phyloP scores from a whole-genome alignment of 2,888 invertebrate genomes.

The Helleia helle region DNA sequence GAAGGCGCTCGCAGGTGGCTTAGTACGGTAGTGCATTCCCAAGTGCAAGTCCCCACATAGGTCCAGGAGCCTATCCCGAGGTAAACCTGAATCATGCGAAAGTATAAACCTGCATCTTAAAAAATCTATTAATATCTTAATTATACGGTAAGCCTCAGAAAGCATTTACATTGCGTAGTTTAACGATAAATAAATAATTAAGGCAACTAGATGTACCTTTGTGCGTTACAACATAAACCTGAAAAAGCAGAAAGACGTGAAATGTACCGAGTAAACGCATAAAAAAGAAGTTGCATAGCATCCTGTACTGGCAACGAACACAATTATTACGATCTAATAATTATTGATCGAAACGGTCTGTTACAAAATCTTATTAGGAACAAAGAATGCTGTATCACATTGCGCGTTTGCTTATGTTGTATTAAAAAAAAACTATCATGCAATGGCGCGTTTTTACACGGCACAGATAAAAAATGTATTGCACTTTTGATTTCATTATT shows the following conservation, averaged over 20 bases:
- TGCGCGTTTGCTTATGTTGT: slow-evolving; percentile 1
- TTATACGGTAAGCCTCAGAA: no score
- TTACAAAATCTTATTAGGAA: slow-evolving; percentile 22
- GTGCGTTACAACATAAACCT: slow-evolving; percentile 13
- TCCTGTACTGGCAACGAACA: slow-evolving; percentile 20
- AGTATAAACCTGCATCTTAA: no score
- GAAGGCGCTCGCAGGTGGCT: no score
- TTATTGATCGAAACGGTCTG: slow-evolving; percentile 28
- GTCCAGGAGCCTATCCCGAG: no score
- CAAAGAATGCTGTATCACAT: slow-evolving; percentile 12
- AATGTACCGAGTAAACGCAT: slow-evolving; percentile 15
- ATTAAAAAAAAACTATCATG: slow-evolving; percentile 4
- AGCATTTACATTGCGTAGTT: no score
- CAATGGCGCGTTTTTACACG: slow-evolving; percentile 3
- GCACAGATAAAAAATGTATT: no score
- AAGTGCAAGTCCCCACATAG: no score
- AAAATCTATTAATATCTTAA: no score
- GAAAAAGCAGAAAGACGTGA: slow-evolving; percentile 20
- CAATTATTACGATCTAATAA: slow-evolving; percentile 40
- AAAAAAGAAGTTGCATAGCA: slow-evolving; percentile 15
- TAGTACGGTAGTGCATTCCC: no score
- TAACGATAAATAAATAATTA: neutral
- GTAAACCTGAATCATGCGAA: no score
- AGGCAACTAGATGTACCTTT: neutral
- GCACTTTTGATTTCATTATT: no score